A percentile compares a stretch with the other conserved stretches of the same genome.
Conservation (phyloP, 2,797 vertebrate species). For the Liasis olivaceus region DNA sequence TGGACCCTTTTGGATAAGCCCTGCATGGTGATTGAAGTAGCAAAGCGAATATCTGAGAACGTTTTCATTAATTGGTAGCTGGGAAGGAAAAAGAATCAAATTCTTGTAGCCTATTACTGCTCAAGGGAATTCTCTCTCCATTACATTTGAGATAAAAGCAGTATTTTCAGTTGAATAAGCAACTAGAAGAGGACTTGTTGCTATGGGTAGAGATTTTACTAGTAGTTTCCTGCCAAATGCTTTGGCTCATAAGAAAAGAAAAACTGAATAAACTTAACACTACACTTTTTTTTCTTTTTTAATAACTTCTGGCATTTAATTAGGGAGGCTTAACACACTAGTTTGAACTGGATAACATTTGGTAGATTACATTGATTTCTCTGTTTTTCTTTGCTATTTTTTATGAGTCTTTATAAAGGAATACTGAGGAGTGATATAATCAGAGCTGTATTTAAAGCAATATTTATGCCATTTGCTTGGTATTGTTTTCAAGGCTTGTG, state of each 20-base stretch:
- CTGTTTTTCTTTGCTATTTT: background rate
- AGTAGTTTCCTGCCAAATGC: background rate
- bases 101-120: constrained; percentile 60
- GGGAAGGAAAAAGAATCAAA: constrained; percentile 28
- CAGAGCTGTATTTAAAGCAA: background rate
- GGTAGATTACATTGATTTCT: constrained; percentile 17
- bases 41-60: constrained; percentile 45
- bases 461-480: background rate
- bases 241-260: constrained; percentile 33
- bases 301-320: constrained; percentile 47
- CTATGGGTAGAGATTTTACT: constrained; percentile 55
- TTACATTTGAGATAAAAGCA: constrained; percentile 64
- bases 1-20: constrained; percentile 48
- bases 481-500: background rate
- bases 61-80: constrained; percentile 56
- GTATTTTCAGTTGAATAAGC: constrained; percentile 60
- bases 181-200: constrained; percentile 47
- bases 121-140: constrained; percentile 61
- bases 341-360: background rate
- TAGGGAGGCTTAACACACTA: constrained; percentile 37
- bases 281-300: constrained; percentile 26
- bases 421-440: background rate
- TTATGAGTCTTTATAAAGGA: background rate
- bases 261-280: constrained; percentile 48
- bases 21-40: constrained; percentile 18